phyloP scores from a whole-genome alignment of 2,888 invertebrate genomes.

The Epinotia bilunana region DNA sequence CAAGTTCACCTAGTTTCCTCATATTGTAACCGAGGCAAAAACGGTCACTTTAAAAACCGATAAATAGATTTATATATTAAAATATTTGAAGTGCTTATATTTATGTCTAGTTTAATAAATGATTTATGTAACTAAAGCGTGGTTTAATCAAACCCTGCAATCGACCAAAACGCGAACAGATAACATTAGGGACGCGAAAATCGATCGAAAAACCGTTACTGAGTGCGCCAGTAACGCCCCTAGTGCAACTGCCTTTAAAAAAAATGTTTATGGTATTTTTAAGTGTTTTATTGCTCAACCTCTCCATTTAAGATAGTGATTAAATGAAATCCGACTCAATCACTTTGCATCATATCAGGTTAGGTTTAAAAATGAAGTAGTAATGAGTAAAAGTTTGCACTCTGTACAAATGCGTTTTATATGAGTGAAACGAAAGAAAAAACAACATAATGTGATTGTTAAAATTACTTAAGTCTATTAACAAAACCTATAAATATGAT shows the following conservation, averaged over 20 bases:
- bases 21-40: neutral
- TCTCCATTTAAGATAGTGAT: neutral
- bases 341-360: too few relatives aligned
- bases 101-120: neutral
- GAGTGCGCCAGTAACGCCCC: conserved; percentile 30
- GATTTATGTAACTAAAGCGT: neutral
- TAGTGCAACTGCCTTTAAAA: conserved; percentile 36
- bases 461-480: neutral
- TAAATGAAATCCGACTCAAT: neutral
- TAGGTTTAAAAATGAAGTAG: neutral
- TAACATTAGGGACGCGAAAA: conserved; percentile 37
- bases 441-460: neutral
- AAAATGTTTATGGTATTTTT: conserved; percentile 8
- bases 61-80: too few relatives aligned
- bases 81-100: too few relatives aligned
- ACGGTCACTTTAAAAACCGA: neutral
- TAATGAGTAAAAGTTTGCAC: neutral
- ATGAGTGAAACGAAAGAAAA: neutral
- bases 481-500: conserved; percentile 23
- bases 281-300: conserved; percentile 5
- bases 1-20: neutral
- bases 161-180: conserved; percentile 23
- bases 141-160: conserved; percentile 24
- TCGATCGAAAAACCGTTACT: conserved; percentile 45
- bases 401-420: neutral